Base-by-base conservation (phyloP, 2,888 invertebrate species). In the Dorcus parallelipipedus region DNA sequence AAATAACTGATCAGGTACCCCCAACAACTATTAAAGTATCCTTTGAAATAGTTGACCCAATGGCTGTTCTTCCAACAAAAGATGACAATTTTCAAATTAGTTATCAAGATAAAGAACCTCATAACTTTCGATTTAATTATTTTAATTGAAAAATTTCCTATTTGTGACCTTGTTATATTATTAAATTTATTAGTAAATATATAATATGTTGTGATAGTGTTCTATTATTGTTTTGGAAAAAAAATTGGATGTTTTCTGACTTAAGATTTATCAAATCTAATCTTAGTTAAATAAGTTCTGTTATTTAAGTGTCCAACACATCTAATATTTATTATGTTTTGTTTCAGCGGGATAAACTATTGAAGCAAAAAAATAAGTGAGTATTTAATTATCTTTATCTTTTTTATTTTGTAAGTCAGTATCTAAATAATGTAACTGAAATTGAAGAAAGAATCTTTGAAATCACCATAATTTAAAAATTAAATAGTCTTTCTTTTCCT, bases 291-390 rank as follows among this genome's bases (percentile, higher is more conserved):
- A 20, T 20, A 20, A 20, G 20, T 20, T 20, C 3, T 20, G 2
- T 20, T 20, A 2, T 20, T 20, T 20, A 20, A 20, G 20, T 20
- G 20, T 2, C 20, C 20, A 20, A 3, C 26, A 33, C 3, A 33
- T 33, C 26, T 33, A 33, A 33, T 40, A 54, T 43, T 40, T 41
- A 52, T 42, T 49, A 49, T 41, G 6, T 45, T 53, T 59, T 59
- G 59, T 59, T 59, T 56, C 59, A 59, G 59, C 17, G 43, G n/a
- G 52, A 59, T 10, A 52, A 49, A 10, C 14, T 41, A 9, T 9
- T 49, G 10, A 56, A 56, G 23, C 49, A 59, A 23, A 55, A 52
- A 42, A 49, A 56, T 5, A 55, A 55, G 60, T 61, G 38, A 54
- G 52, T 50, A 52, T 33, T 6, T 33, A 4, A 6, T 33, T 33